Base-by-base conservation (phyloP, 2,888 invertebrate species). In the Polymixis flavicincta region DNA sequence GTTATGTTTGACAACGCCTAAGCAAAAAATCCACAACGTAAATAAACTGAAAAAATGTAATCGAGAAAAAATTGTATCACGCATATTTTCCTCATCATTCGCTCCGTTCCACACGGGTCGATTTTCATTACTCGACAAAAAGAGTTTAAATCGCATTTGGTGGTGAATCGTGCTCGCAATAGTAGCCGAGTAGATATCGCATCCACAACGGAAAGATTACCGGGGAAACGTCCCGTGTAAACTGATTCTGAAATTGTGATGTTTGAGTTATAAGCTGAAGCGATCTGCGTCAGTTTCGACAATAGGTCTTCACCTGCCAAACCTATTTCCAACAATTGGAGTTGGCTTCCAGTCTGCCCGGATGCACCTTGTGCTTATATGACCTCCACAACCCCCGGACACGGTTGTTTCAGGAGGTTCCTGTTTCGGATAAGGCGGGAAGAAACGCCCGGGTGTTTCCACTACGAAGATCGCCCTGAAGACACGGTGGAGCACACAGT, bases 181-280 rank as follows among this genome's bases (percentile, higher is more conserved):
- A 69, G 65, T 76, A 78, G 70, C 55, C 70, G 83, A 88, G 78
- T 84, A 69, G 69, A 82, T 86, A 86, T 85, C 80, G 75, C 65
- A 85, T 87, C 79, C 81, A 86, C 82, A 83, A 84, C 82, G 67
- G 61, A 69, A 86, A 79, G 87, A 90, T 91, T 90, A 87, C 89
- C 71, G 84, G 78, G 65, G 73, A 80, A 90, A 86, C 86, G 88
- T 86, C 72, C 86, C 90, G 85, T 89, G 88, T 90, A 90, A 92
- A 90, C 89, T 90, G 89, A 91, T 92, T 92, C 85, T 83, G 84
- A 70, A 69, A 74, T 50, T 74, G 13, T 55, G 61, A 25, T 73
- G 80, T 60, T 7, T 42, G 80, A 68, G 55, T 54, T 52, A 72
- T 9, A 65, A 13, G 60, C 37, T 45, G 37, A 7, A 55, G 80